Evolutionary conservation across 2,888 invertebrate species (phyloP).

Genomic region (Andrena dorsata): DNA sequence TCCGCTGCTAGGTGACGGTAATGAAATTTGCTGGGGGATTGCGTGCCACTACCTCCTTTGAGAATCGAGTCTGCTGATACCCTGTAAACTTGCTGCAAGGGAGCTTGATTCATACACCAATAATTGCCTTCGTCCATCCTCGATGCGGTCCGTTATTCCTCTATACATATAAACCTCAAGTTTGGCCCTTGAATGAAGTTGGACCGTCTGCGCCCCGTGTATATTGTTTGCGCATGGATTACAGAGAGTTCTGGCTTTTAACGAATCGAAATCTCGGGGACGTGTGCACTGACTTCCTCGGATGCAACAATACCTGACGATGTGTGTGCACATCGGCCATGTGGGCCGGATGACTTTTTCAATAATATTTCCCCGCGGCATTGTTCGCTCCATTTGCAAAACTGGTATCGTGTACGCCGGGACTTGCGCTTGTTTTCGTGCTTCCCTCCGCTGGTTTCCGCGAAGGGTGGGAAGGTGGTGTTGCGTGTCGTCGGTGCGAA

Average conservation of each 20-base stretch:
- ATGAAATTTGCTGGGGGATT: constrained; percentile 66
- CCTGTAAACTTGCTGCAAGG: background rate
- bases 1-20: constrained; percentile 68
- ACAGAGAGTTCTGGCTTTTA: constrained; percentile 10
- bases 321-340: constrained; percentile 51
- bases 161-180: no score
- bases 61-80: constrained; percentile 40
- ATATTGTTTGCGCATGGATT: background rate
- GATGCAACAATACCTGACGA: constrained; percentile 31
- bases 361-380: constrained; percentile 50
- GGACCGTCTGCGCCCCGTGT: no score
- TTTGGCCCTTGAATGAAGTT: no score
- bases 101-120: no score
- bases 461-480: constrained; percentile 16
- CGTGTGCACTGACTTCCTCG: no score
- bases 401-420: constrained; percentile 27
- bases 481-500: constrained; percentile 29
- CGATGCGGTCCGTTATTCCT: no score
- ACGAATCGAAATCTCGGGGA: constrained; percentile 8
- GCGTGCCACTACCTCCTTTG: constrained; percentile 59
- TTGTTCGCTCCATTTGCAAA: constrained; percentile 59
- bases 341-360: constrained; percentile 54
- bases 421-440: constrained; percentile 42
- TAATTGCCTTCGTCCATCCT: no score
- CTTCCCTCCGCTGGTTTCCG: background rate